Evolutionary conservation across 2,113 vertebrate genomes (phyloP).

Genomic region (Gobiocypris rarus): DNA sequence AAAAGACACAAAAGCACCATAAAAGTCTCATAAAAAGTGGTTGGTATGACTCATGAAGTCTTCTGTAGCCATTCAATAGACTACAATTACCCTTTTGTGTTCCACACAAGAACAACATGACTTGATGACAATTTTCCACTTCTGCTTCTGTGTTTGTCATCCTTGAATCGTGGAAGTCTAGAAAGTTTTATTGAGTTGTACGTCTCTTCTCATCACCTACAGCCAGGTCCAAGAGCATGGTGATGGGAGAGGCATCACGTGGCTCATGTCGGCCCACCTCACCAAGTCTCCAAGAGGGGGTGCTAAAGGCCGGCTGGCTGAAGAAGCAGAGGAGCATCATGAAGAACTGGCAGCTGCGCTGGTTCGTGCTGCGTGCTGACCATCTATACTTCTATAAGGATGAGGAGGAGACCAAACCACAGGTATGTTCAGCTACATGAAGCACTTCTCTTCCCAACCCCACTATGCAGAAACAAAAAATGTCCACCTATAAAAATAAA

Average conservation of each 20-base stretch:
- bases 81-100: conserved; percentile 1
- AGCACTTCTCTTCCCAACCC: not conserved
- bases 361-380: conserved; percentile 89
- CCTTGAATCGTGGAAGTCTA: not conserved
- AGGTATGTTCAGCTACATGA: conserved; percentile 75
- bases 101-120: not conserved
- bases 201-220: conserved; percentile 78
- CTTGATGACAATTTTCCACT: not conserved
- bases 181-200: not conserved
- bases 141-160: conserved; percentile 6
- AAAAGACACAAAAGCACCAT: not conserved
- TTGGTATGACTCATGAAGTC: not conserved
- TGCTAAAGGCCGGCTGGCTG: conserved; percentile 89
- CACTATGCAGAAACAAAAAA: not conserved
- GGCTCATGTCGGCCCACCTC: conserved; percentile 74
- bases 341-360: conserved; percentile 95
- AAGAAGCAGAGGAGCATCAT: conserved; percentile 92
- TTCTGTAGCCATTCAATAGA: not conserved
- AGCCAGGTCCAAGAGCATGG: conserved; percentile 94
- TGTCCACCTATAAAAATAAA: not conserved
- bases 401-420: conserved; percentile 91
- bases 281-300: conserved; percentile 79
- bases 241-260: conserved; percentile 86
- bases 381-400: conserved; percentile 94
- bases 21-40: not conserved